A percentile compares a stretch with the other conserved stretches of the same genome.
Conservation (phyloP, 2,797 vertebrate species). For the Anguilla pacifica region DNA sequence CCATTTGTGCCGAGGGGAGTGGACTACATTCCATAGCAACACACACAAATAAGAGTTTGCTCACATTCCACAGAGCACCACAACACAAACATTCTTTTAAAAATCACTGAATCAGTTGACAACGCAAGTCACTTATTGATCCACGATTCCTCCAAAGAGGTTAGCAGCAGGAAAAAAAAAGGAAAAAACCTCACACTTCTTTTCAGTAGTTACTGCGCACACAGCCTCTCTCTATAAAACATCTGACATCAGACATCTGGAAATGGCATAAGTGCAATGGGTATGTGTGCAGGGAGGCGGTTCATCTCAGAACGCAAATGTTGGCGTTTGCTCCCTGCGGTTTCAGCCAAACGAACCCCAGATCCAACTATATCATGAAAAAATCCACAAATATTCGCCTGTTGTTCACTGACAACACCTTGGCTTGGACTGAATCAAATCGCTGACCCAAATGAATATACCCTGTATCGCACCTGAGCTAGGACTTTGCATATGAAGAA, state of each 20-base stretch:
- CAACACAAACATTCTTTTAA: not conserved
- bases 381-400: constrained; percentile 17
- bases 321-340: not conserved
- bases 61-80: not conserved
- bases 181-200: not conserved
- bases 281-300: not conserved
- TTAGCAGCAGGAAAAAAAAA: not conserved
- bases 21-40: not conserved
- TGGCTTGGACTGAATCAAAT: not conserved
- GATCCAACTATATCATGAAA: not conserved
- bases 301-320: not conserved
- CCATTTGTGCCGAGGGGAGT: not conserved
- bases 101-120: not conserved
- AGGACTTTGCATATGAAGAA: not conserved
- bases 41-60: not conserved
- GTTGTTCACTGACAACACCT: not conserved
- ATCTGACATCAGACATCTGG: not conserved
- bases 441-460: not conserved
- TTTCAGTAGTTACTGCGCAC: not conserved
- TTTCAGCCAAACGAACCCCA: not conserved
- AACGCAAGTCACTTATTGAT: not conserved
- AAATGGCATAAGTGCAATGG: not conserved
- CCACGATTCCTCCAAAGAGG: not conserved
- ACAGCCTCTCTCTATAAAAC: not conserved
- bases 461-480: not conserved